Base-by-base conservation (phyloP, 2,888 invertebrate species). In the Altica lythri region DNA sequence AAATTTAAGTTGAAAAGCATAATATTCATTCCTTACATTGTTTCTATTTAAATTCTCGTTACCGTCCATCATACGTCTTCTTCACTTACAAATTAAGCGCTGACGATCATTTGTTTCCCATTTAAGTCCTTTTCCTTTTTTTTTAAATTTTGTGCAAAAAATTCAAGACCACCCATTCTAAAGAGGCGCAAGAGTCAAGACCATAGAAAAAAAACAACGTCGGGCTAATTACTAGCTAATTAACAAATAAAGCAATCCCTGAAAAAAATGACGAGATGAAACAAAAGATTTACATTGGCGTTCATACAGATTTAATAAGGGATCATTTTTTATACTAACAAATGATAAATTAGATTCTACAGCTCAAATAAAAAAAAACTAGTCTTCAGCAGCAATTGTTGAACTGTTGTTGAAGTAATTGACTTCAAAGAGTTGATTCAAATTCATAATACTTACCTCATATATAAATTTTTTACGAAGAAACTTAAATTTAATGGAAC, bases 221-320 rank as follows among this genome's bases (percentile, higher is more conserved):
- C 46, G 52, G 61, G 62, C 68, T 69, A 69, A 69, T 69, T 69
- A 68, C 63, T 49, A 56, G 61, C 65, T 69, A 68, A 69, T 69
- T 68, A 69, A 67, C 62, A 65, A 64, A 67, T 65, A 65, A 64
- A 64, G 60, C 60, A 48, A 43, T 51, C 43, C 22, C 40, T 38
- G 45, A 56, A 57, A 59, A 58, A 58, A 57, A 56, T 56, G 54
- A 60, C 56, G 42, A 45, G 37, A 53, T 49, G 56, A 58, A 62
- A 63, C 60, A 65, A 63, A 62, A 64, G 64, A 56, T 61, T 63
- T 63, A 59, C 59, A 61, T 60, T 62, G 60, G 57, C 59, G 61
- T 61, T 55, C 56, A 53, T 46, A 18, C 57, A 62, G 61, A n/a
- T n/a, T n/a, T n/a, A n/a, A n/a, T n/a, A n/a, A n/a, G n/a, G n/a